Base-by-base conservation (phyloP, 2,888 invertebrate genomes). In the Phengaris alcon region DNA sequence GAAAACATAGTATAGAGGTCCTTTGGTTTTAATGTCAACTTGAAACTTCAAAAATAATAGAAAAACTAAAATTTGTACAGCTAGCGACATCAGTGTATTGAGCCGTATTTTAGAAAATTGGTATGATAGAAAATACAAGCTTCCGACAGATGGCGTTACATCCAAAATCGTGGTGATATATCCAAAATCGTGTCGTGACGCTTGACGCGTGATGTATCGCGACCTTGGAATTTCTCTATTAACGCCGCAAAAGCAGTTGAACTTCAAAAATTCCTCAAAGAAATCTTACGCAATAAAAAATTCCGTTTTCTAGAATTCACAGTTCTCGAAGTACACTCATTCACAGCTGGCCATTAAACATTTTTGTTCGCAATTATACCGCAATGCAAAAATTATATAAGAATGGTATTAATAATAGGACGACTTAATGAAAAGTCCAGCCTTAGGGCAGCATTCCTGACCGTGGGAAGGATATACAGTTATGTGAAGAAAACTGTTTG, bases 401-500 rank as follows among this genome's bases (percentile, higher is more conserved):
- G 76, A 81, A 79, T 79, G 81, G 80, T 79, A 77, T 77, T 79
- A 80, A 82, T 80, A 79, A 81, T 78, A 76, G 75, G 78, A 80
- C 81, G 81, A 80, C 80, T 81, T 84, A 83, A 82, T 81, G 80
- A 80, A 79, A 81, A 78, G 76, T 75, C 59, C 15, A 77, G 76
- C 64, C 64, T 35, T 10, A 52, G 64, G 64, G 64, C 81, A 80
- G 81, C 85, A 84, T 86, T 84, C 87, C 84, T 78, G 77, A 82
- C 81, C 90, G 91, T 91, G 91, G 88, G 91, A 91, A 90, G 84
- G 82, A 35, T 35, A 79, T 78, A 79, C 78, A 85, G 89, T 89
- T 90, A 88, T 85, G 88, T 87, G 88, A 89, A 88, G 87, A 86
- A 90, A 89, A 87, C 78, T 88, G 85, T 88, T 88, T 88, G 85